Evolutionary conservation across 2,113 vertebrate genomes (phyloP).

Genomic region (Struthidea cinerea): DNA sequence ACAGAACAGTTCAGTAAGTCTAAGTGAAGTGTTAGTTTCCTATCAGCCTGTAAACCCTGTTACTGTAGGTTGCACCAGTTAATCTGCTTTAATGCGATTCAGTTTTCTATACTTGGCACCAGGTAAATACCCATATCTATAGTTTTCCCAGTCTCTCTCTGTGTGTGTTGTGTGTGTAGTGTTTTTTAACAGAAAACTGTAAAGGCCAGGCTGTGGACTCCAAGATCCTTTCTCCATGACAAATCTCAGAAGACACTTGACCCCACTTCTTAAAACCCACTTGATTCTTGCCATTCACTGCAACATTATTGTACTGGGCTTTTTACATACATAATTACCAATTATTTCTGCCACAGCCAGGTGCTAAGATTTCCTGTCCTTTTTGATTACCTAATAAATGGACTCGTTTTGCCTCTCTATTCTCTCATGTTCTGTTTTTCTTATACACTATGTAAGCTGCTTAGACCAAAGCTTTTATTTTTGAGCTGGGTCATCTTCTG

Average conservation of each 20-base stretch:
- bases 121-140: background rate
- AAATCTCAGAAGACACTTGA: background rate
- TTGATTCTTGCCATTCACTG: background rate
- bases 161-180: background rate
- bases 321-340: background rate
- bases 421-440: background rate
- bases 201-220: background rate
- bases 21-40: background rate
- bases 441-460: background rate
- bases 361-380: background rate
- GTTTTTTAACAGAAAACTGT: background rate
- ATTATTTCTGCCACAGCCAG: background rate
- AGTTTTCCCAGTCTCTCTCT: background rate
- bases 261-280: background rate
- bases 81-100: constrained; percentile 34
- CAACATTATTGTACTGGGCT: background rate
- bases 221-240: background rate
- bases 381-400: background rate
- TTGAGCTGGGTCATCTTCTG: background rate
- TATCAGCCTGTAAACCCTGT: background rate
- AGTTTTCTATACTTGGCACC: constrained; percentile 22
- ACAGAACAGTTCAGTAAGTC: background rate
- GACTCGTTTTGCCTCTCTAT: background rate
- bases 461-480: constrained; percentile 19
- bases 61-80: background rate